Evolutionary conservation across 2,113 vertebrate genomes (phyloP).

Genomic region (Poeciliopsis turrubarensis): DNA sequence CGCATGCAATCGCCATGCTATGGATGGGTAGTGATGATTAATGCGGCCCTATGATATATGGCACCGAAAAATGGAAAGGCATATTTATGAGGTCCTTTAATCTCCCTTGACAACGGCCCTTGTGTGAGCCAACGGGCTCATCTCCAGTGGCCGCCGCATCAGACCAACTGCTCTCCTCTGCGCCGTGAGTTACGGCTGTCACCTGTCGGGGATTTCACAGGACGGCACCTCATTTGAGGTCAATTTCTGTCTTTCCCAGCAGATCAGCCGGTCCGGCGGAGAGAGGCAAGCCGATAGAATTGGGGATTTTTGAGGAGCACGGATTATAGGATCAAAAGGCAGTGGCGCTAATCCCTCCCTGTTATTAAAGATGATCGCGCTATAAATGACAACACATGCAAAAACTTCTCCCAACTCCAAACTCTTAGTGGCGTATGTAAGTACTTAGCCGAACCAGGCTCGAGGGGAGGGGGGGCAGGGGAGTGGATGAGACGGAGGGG

Average conservation of each 20-base stretch:
- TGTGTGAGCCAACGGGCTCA: slow-evolving; percentile 57
- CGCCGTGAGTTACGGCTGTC: slow-evolving; percentile 64
- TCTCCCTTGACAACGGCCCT: slow-evolving; percentile 66
- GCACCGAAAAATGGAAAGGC: slow-evolving; percentile 45
- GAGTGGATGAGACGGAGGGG: too few relatives aligned
- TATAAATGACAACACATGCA: slow-evolving; percentile 82
- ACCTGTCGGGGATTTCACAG: slow-evolving; percentile 72
- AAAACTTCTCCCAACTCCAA: slow-evolving; percentile 72
- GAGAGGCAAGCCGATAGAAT: slow-evolving; percentile 68
- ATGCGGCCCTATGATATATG: slow-evolving; percentile 59
- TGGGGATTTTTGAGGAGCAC: slow-evolving; percentile 74
- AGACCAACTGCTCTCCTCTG: slow-evolving; percentile 49
- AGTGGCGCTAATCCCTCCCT: slow-evolving; percentile 77
- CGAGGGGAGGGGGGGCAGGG: slow-evolving; percentile 45
- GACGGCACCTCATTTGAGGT: slow-evolving; percentile 69
- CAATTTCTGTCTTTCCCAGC: slow-evolving; percentile 62
- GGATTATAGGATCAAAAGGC: slow-evolving; percentile 83
- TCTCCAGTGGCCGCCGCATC: slow-evolving; percentile 59
- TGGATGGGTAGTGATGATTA: slow-evolving; percentile 65
- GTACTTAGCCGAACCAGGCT: slow-evolving; percentile 74
- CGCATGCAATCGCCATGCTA: slow-evolving; percentile 58
- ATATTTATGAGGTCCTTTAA: slow-evolving; percentile 76
- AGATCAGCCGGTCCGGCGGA: slow-evolving; percentile 72
- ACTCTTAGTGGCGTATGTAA: slow-evolving; percentile 66
- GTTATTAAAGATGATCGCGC: slow-evolving; percentile 80